Base-by-base conservation (phyloP, 92 coral and sea anemone genomes). In the Zoanthus sansibaricus region DNA sequence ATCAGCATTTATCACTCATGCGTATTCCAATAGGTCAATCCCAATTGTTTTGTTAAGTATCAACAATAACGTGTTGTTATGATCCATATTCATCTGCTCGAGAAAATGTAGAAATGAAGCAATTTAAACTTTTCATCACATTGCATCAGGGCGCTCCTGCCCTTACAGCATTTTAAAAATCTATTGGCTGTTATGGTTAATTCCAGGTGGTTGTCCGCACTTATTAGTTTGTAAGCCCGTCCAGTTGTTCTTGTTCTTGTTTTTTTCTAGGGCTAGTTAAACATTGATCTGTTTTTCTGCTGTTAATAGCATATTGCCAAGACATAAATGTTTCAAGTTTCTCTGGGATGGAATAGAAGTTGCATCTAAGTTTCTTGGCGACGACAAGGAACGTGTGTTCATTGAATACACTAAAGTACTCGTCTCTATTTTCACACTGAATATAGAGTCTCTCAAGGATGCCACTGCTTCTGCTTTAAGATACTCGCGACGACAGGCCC, bases 1-100 rank as follows among this genome's bases (percentile, higher is more conserved):
- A 45, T 46, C 78, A 15, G 55, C 78, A 16, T 73, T 44, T 45
- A 44, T 73, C 42, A 73, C 78, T 12, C 31, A 13, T 5, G 78
- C 78, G 58, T 73, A 73, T 18, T 73, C 58, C 18, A 56, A 73
- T 73, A 14, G 78, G 56, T 42, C n/a, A 73, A 58, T 45, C 64
- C 64, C 64, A 56, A 15, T n/a, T 56, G 17, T 56, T 56, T 56
- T 52, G 14, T 52, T 52, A 52, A 52, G 6, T 52, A 9, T 52
- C 6, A 52, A 8, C 14, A 13, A 1, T 52, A 52, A 1, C 13
- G 64, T n/a, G 3, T 33, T 3, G 3, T 33, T 33, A 33, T 1
- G 42, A 33, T 33, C 2, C 42, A 33, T 33, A 33, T 33, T 33
- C 42, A 33, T 33, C 42, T 33, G 2, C 42, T 33, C 3, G 42